Percentiles rank a stretch among this genome's conserved stretches.
These are phyloP conservation scores for Eustalomyia histrio DNA, from an alignment of 2,888 invertebrate species.

Conservation along the genomic window DNA sequence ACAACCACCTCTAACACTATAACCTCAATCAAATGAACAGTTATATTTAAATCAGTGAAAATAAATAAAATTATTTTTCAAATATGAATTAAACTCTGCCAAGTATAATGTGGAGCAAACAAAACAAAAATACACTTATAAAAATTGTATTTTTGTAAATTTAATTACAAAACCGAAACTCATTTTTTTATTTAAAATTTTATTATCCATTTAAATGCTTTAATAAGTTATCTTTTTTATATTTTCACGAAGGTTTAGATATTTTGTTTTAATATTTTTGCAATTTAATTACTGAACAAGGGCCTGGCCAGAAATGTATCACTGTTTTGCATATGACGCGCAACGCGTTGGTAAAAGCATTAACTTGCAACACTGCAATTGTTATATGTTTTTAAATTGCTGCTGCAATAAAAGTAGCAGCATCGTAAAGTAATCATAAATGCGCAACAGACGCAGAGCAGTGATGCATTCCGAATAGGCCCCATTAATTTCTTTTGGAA, in stretches of 20 bases:
- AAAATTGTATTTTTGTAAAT: not conserved
- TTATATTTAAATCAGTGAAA: not conserved
- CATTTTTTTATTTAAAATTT: not conserved
- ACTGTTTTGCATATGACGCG: too few relatives aligned
- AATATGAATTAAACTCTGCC: not conserved
- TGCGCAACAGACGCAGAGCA: too few relatives aligned
- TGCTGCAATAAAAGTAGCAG: too few relatives aligned
- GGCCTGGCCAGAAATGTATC: too few relatives aligned
- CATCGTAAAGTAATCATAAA: too few relatives aligned
- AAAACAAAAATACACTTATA: not conserved
- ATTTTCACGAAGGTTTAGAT: not conserved
- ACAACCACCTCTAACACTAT: not conserved
- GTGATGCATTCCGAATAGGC: too few relatives aligned
- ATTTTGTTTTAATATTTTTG: not conserved
- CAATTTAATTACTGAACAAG: not conserved
- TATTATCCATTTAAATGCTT: not conserved
- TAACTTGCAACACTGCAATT: too few relatives aligned
- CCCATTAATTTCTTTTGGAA: too few relatives aligned
- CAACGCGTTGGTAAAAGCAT: too few relatives aligned
- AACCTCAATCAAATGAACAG: not conserved
- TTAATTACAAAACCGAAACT: not conserved
- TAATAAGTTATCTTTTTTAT: not conserved
- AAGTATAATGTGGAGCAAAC: not conserved
- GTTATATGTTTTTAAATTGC: too few relatives aligned
- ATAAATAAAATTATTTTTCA: not conserved